A percentile compares a stretch with the other conserved stretches of the same genome.
phyloP scores from a whole-genome alignment of 2,797 vertebrate genomes.

The Falco peregrinus region DNA sequence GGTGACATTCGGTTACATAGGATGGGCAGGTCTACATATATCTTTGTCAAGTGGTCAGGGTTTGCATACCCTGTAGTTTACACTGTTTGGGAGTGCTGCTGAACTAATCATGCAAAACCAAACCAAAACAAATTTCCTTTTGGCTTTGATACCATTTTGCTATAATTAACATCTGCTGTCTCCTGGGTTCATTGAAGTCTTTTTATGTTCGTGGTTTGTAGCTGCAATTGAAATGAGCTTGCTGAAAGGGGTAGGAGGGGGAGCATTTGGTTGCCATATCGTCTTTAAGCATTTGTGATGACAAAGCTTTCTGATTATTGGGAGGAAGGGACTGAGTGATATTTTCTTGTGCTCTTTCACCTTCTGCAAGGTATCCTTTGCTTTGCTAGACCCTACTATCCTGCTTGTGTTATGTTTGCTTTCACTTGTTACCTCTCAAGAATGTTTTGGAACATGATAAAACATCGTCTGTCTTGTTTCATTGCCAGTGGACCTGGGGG shows the following conservation, averaged over 20 bases:
- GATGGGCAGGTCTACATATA: background rate
- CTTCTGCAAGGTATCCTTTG: background rate
- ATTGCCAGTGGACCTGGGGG: background rate
- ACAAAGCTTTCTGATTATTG: background rate
- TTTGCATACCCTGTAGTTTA: background rate
- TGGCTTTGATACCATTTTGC: slow-evolving; percentile 43
- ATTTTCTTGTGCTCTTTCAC: background rate
- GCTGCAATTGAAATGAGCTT: slow-evolving; percentile 13
- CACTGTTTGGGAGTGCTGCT: background rate
- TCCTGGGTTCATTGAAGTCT: background rate
- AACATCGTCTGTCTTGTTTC: background rate
- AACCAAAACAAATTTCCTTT: slow-evolving; percentile 22
- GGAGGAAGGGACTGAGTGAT: background rate
- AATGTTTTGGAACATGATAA: background rate
- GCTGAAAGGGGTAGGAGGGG: background rate
- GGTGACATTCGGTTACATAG: background rate
- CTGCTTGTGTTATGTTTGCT: background rate
- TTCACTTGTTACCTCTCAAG: background rate
- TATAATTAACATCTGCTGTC: slow-evolving; percentile 65
- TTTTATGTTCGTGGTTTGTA: slow-evolving; percentile 32
- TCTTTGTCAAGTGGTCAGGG: slow-evolving; percentile 45
- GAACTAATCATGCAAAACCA: slow-evolving; percentile 36
- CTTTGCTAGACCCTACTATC: background rate
- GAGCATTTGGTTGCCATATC: background rate
- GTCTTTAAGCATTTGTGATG: slow-evolving; percentile 11